phyloP scores from a whole-genome alignment of 2,888 invertebrate genomes.

The Brachynemurus nebulosus region DNA sequence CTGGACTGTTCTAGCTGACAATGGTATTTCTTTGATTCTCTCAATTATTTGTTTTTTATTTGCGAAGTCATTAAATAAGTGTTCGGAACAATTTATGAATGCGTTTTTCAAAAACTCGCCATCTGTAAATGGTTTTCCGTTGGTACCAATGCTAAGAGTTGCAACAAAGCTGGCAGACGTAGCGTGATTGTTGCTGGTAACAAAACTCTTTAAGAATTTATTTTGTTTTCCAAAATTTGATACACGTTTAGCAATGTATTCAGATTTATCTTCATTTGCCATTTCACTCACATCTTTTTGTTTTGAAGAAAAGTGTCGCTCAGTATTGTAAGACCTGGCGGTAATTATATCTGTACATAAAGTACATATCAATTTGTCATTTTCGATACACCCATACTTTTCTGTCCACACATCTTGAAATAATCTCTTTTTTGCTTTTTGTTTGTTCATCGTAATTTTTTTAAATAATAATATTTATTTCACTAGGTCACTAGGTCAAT shows the following conservation, averaged over 20 bases:
- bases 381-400: background rate
- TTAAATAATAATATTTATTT: background rate
- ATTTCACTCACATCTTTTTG: background rate
- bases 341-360: background rate
- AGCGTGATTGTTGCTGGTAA: constrained; percentile 8
- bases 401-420: no score
- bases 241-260: constrained; percentile 8
- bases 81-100: constrained; percentile 16
- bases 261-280: constrained; percentile 3
- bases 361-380: background rate
- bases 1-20: constrained; percentile 16
- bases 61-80: constrained; percentile 18
- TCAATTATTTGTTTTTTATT: constrained; percentile 16
- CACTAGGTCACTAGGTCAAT: background rate
- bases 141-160: constrained; percentile 10
- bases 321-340: background rate
- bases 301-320: background rate
- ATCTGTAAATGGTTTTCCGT: constrained; percentile 10
- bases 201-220: constrained; percentile 10
- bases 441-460: background rate
- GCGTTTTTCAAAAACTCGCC: constrained; percentile 16
- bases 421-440: no score
- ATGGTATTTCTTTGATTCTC: constrained; percentile 16
- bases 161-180: constrained; percentile 11
- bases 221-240: constrained; percentile 12